Percentiles rank a stretch among this genome's conserved stretches.
Evolutionary conservation across 2,797 vertebrate genomes (phyloP).

Genomic region (Gallirallus australis): DNA sequence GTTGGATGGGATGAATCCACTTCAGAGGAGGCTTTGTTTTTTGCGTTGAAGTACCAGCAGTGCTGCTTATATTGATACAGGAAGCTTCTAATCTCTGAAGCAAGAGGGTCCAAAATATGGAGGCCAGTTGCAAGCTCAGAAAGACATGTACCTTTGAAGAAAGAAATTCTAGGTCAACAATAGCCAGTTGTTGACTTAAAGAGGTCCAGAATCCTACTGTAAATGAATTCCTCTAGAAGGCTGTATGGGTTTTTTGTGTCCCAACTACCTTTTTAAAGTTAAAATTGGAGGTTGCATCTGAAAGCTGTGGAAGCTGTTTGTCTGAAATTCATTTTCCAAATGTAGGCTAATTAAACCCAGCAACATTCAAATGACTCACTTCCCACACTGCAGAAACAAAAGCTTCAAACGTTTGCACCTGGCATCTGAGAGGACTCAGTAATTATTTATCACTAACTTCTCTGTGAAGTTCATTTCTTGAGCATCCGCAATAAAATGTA

Average conservation of each 20-base stretch:
- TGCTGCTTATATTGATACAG: not conserved
- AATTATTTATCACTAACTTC: not conserved
- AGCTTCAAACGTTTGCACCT: constrained; percentile 14
- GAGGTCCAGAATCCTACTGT: not conserved
- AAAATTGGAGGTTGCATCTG: not conserved
- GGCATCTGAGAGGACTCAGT: not conserved
- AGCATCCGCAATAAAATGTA: not conserved
- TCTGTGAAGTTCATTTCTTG: not conserved
- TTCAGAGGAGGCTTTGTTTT: not conserved
- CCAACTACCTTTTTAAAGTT: not conserved
- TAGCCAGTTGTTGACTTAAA: not conserved
- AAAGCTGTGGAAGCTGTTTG: not conserved
- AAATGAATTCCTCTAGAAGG: not conserved
- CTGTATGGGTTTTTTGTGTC: not conserved
- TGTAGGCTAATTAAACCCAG: not conserved
- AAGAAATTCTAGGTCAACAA: not conserved
- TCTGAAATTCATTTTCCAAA: not conserved
- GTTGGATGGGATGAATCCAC: not conserved
- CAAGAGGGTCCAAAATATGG: not conserved
- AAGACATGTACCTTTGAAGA: not conserved
- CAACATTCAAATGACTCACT: not conserved
- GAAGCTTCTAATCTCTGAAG: not conserved
- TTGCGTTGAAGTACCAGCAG: not conserved
- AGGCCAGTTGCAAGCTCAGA: not conserved
- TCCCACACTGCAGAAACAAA: not conserved